Conservation (phyloP, 2,888 invertebrate genomes). For the Xanthorhoe spadicearia region DNA sequence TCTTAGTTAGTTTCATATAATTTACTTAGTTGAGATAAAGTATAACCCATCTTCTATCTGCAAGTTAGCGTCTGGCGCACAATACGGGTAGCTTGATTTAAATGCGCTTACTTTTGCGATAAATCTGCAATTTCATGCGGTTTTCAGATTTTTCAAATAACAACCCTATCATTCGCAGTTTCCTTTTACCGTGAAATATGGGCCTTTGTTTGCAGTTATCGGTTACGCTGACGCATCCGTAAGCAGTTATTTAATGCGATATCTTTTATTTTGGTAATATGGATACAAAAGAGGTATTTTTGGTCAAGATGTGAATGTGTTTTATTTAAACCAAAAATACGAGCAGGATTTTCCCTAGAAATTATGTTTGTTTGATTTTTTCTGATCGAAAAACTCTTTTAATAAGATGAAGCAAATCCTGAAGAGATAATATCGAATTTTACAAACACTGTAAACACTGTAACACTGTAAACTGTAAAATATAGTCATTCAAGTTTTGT, state of each 20-base stretch:
- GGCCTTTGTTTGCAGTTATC: constrained; percentile 39
- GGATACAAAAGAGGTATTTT: neutral
- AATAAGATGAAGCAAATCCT: too few relatives aligned
- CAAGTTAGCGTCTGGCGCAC: neutral
- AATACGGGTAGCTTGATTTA: neutral
- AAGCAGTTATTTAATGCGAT: constrained; percentile 23
- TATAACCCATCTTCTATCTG: neutral
- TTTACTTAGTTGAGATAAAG: too few relatives aligned
- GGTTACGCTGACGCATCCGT: constrained; percentile 38
- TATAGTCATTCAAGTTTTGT: too few relatives aligned
- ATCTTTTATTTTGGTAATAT: constrained; percentile 6
- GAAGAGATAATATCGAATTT: too few relatives aligned
- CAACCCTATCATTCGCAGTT: constrained; percentile 19
- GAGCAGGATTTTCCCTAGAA: too few relatives aligned
- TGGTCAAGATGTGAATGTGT: neutral
- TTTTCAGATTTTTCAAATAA: constrained; percentile 19
- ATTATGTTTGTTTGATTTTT: too few relatives aligned
- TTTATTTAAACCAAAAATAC: too few relatives aligned
- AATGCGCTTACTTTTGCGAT: constrained; percentile 7
- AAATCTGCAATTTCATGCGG: constrained; percentile 9
- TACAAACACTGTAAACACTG: too few relatives aligned
- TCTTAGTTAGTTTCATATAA: too few relatives aligned
- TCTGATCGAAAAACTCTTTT: too few relatives aligned
- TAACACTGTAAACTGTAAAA: too few relatives aligned
- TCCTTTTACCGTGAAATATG: constrained; percentile 41